Conservation (phyloP, 2,888 invertebrate genomes). For the Pachydiplax longipennis region DNA sequence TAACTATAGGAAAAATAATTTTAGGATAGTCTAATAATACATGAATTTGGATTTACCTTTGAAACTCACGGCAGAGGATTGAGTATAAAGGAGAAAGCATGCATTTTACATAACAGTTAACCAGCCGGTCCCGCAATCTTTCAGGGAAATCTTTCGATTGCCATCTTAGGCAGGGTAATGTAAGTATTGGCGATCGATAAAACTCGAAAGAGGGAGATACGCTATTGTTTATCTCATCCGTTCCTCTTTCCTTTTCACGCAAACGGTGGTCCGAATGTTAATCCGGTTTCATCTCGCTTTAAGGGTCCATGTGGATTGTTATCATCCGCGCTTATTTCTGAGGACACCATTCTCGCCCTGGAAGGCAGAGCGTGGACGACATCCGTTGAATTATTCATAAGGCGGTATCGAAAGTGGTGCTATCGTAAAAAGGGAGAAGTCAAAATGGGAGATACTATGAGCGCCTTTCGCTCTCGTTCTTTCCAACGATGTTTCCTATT, state of each 20-base stretch:
- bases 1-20: too few species aligned
- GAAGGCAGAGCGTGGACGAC: not conserved
- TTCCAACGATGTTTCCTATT: not conserved
- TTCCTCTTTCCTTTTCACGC: not conserved
- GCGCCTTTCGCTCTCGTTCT: not conserved
- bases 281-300: not conserved
- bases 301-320: not conserved
- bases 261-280: not conserved
- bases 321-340: slow-evolving; percentile 9
- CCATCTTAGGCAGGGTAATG: not conserved
- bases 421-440: not conserved
- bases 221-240: not conserved
- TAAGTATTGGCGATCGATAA: not conserved
- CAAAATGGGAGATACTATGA: not conserved
- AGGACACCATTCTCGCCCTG: slow-evolving; percentile 4
- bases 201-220: not conserved
- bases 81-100: not conserved
- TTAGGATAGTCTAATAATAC: too few species aligned
- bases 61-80: too few species aligned
- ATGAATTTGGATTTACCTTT: too few species aligned
- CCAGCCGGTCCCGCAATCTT: not conserved
- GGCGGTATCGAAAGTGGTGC: not conserved
- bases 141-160: not conserved
- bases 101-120: not conserved
- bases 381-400: slow-evolving; percentile 14